Percentiles rank a stretch among this genome's conserved stretches.
Conservation (phyloP, 1,140 invertebrate species). For the Asbolus verrucosus region DNA sequence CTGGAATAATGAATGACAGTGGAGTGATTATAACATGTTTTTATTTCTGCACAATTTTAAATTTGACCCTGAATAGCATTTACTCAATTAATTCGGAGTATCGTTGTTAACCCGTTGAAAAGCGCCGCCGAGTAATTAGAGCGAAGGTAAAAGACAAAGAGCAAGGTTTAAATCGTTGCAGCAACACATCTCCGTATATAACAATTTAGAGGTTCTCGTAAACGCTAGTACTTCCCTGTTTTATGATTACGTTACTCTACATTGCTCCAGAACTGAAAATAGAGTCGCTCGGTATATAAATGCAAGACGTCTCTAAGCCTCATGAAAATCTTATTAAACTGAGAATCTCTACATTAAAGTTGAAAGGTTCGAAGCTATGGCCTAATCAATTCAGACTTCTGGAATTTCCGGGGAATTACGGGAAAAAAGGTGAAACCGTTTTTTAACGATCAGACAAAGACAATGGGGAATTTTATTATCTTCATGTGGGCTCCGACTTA, state of each 20-base stretch:
- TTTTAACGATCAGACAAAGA: slow-evolving; percentile 22
- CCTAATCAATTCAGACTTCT: slow-evolving; percentile 34
- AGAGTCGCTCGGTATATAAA: slow-evolving; percentile 6
- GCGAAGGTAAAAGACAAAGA: not conserved
- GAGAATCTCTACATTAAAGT: slow-evolving; percentile 37
- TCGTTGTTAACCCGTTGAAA: no score
- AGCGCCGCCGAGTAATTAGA: not conserved
- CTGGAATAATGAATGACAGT: no score
- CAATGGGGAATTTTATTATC: not conserved
- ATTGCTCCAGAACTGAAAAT: slow-evolving; percentile 24
- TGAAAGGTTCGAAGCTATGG: slow-evolving; percentile 33
- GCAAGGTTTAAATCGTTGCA: slow-evolving; percentile 5
- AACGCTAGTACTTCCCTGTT: slow-evolving; percentile 23
- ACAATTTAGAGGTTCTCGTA: slow-evolving; percentile 23
- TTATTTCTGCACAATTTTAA: not conserved
- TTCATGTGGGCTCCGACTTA: slow-evolving; percentile 12
- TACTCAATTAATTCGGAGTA: not conserved
- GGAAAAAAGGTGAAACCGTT: slow-evolving; percentile 21
- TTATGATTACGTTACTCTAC: slow-evolving; percentile 25
- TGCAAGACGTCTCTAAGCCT: slow-evolving; percentile 29
- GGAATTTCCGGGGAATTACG: slow-evolving; percentile 25
- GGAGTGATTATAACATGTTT: no score
- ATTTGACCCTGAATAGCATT: not conserved
- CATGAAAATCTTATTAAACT: slow-evolving; percentile 37
- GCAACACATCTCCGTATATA: slow-evolving; percentile 19